Percentiles rank a stretch among this genome's conserved stretches.
These are phyloP conservation scores for Apocrypta bakeri DNA, from an alignment of 1,140 invertebrate genomes.

Conservation along the genomic window DNA sequence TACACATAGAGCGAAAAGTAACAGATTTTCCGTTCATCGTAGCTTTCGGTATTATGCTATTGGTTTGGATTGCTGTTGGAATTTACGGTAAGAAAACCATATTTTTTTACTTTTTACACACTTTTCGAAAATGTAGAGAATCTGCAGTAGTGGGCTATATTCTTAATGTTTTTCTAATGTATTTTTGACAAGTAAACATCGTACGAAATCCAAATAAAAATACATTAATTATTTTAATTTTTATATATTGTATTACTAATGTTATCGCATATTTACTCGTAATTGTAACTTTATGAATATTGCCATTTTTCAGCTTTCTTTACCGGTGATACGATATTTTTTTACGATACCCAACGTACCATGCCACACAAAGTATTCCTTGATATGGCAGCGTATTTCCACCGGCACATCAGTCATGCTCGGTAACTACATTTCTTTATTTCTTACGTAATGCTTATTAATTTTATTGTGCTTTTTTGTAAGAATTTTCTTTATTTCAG, in stretches of 20 bases:
- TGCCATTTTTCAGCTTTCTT: constrained; percentile 1
- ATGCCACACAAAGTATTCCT: neutral
- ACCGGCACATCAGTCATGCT: neutral
- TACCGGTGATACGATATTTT: neutral
- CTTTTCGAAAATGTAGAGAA: no score
- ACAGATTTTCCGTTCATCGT: neutral
- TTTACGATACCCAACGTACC: neutral
- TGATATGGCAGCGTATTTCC: neutral
- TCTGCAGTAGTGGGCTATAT: no score
- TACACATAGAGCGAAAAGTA: neutral
- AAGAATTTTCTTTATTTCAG: neutral
- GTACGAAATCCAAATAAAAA: no score
- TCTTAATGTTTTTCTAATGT: no score
- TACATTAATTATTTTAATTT: no score
- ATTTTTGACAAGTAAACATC: no score
- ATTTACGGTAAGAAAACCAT: constrained; percentile 17
- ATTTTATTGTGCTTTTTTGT: neutral
- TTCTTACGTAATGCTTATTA: neutral
- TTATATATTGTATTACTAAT: no score
- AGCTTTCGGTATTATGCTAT: neutral
- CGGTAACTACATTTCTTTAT: neutral
- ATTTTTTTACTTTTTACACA: no score
- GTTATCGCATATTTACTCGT: neutral
- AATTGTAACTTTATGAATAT: neutral
- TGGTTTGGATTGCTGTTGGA: neutral